phyloP scores from a whole-genome alignment of 2,888 invertebrate species.

The Leptinotarsa juncta region DNA sequence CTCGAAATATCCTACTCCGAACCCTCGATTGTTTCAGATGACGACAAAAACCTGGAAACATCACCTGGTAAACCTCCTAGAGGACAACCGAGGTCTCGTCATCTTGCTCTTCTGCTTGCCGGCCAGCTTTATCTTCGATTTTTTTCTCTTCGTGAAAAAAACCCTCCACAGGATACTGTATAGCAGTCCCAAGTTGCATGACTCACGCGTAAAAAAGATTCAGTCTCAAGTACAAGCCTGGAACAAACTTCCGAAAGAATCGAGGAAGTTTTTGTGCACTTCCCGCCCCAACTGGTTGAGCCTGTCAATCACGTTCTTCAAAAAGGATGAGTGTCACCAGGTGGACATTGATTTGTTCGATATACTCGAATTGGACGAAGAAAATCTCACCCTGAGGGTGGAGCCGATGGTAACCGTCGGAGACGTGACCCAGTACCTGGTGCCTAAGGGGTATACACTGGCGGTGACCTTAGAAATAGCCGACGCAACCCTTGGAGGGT shows the following conservation, averaged over 20 bases:
- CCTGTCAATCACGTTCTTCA: slow-evolving; percentile 75
- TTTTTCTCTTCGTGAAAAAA: slow-evolving; percentile 64
- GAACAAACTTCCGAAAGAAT: slow-evolving; percentile 66
- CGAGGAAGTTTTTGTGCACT: slow-evolving; percentile 73
- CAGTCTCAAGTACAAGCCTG: slow-evolving; percentile 69
- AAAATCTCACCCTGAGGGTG: slow-evolving; percentile 71
- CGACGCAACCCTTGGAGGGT: slow-evolving; percentile 77
- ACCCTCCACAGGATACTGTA: slow-evolving; percentile 62
- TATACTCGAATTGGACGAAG: slow-evolving; percentile 71
- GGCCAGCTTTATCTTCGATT: slow-evolving; percentile 73
- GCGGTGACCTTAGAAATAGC: slow-evolving; percentile 77
- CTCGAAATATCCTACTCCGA: neutral
- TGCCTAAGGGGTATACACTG: slow-evolving; percentile 75
- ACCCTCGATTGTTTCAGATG: slow-evolving; percentile 40
- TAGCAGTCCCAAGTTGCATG: slow-evolving; percentile 65
- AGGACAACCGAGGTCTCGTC: slow-evolving; percentile 73
- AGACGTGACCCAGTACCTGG: slow-evolving; percentile 73
- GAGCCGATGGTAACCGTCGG: slow-evolving; percentile 78
- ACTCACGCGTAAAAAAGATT: slow-evolving; percentile 66
- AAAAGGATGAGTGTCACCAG: slow-evolving; percentile 73
- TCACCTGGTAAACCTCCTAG: slow-evolving; percentile 68
- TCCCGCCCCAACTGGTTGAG: slow-evolving; percentile 78
- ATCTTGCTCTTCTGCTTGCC: slow-evolving; percentile 75
- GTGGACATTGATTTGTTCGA: slow-evolving; percentile 74
- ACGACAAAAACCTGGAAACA: slow-evolving; percentile 49